Evolutionary conservation across 2,797 vertebrate species (phyloP), one percentile per base, ranked within the genome.

Genomic region (Nannoperca obscura): DNA sequence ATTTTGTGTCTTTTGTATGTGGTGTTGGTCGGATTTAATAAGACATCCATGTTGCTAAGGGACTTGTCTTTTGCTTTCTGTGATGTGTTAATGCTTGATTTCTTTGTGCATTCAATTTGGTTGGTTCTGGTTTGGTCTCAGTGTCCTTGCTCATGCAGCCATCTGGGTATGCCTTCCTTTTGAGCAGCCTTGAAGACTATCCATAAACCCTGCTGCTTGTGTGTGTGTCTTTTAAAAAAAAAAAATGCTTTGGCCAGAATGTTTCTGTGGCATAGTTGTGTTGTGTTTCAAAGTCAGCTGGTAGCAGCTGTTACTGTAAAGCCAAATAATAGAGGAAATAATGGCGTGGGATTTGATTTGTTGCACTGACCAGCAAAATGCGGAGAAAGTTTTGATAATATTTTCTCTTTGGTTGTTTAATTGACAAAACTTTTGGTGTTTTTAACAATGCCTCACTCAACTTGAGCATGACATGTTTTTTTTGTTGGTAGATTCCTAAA

Each of bases 391-490:
- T 61, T 66, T 78, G n/a, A 65, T 65, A 38, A n/a, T 55, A 55
- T 58, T 69, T 69, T 27, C 17, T 63, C 73, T 59, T 72, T 40
- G 32, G 40, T 78, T 47, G 22, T 69, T 81, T 86, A 80, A 80
- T 55, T 68, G 78, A 63, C 64, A 69, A 62, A 82, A 78, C 42
- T 42, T 66, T 66, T 54, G 30, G 6, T 74, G 27, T 65, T 82
- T 74, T 78, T 81, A 57, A 66, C 69, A 76, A 71, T 4, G 44
- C 13, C 11, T 66, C 79, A 81, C 46, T 77, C 76, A 75, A 86
- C 58, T 83, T 84, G 67, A 84, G 57, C 36, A 7, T 59, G 74
- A 74, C 50, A 46, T 62, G 58, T 22, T 70, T 88, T 74, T 82
- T 44, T 71, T 86, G 53, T 81, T 63, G 36, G 62, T 54, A 55